These are phyloP conservation scores for Lerista edwardsae DNA, from an alignment of 2,797 vertebrate genomes.

Conservation along the genomic window DNA sequence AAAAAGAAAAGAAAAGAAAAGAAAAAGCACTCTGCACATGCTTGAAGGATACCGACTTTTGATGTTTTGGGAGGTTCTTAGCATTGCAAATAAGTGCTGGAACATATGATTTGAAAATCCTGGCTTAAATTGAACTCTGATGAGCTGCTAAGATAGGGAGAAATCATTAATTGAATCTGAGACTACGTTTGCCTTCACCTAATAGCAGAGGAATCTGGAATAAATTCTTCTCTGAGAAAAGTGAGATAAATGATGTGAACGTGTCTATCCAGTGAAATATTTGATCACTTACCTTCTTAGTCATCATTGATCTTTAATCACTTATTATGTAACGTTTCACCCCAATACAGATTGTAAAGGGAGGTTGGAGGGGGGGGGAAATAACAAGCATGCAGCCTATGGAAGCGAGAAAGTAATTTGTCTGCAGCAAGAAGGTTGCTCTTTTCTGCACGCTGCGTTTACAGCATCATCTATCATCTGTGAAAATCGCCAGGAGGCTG, in stretches of 20 bases:
- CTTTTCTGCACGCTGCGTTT: slow-evolving; percentile 47
- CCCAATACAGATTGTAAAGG: slow-evolving; percentile 47
- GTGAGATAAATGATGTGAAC: slow-evolving; percentile 61
- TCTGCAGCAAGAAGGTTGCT: slow-evolving; percentile 53
- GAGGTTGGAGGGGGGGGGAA: slow-evolving; percentile 4
- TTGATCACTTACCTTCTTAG: slow-evolving; percentile 64
- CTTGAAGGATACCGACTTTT: neutral
- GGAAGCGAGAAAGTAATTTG: slow-evolving; percentile 62
- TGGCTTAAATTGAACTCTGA: slow-evolving; percentile 23
- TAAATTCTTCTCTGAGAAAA: slow-evolving; percentile 63
- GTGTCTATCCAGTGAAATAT: slow-evolving; percentile 53
- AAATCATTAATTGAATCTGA: slow-evolving; percentile 44
- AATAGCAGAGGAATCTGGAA: slow-evolving; percentile 56
- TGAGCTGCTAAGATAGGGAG: slow-evolving; percentile 22
- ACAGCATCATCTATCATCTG: slow-evolving; percentile 59
- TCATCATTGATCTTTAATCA: slow-evolving; percentile 63
- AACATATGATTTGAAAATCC: neutral
- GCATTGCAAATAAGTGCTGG: neutral
- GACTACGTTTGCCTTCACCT: slow-evolving; percentile 52
- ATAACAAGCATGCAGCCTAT: slow-evolving; percentile 46
- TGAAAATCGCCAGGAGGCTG: slow-evolving; percentile 19
- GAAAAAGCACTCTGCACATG: neutral
- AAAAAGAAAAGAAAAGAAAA: no score
- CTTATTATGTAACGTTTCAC: slow-evolving; percentile 56
- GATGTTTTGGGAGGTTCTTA: neutral